Base-by-base conservation (phyloP, 1,140 invertebrate species). In the Eumaeus atala region DNA sequence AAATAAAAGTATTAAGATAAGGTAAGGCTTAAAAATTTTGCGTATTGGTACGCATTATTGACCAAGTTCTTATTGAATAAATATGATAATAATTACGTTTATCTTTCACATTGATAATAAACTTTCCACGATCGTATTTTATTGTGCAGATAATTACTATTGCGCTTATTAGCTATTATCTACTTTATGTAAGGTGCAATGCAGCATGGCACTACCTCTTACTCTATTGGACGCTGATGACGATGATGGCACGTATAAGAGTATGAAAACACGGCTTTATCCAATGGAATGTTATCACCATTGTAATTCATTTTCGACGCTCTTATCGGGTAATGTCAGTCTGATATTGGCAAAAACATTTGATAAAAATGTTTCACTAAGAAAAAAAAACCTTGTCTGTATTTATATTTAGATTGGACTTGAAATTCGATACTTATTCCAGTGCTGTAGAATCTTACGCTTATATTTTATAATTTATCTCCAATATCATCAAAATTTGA, bases 281-380 rank as follows among this genome's bases (percentile, higher is more conserved):
- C 2, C 2, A 28, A 44, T 44, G 40, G 40, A 44, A 44, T 44
- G 40, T 44, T 44, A 44, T 44, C 40, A 14, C 40, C 12, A 1
- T 44, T 9, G 14, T 16, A 44, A 44, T 44, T 14, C 14, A 44
- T 44, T 44, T 17, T 14, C 12, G 40, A 17, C 40, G 16, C 14
- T 44, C 14, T 44, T 7, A 37, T 10, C 14, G 40, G 8, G 38
- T 14, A 44, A 44, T 44, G 40, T 17, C 40, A 44, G 40, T 16
- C 1, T 14, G 12, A 44, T 17, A 44, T 44, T 16, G 40, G 40
- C 40, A 7, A 44, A 44, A 44, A 44, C 40, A 17, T 44, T 14
- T 14, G 40, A 44, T 44, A 44, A 44, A 14, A 44, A 16, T 16
- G 17, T 44, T 44, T 44, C 14, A 44, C 40, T 1, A 16, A 17